Percentiles rank a stretch among this genome's conserved stretches.
phyloP scores from a whole-genome alignment of 2,797 vertebrate genomes.

The Atherinosoma microstoma region DNA sequence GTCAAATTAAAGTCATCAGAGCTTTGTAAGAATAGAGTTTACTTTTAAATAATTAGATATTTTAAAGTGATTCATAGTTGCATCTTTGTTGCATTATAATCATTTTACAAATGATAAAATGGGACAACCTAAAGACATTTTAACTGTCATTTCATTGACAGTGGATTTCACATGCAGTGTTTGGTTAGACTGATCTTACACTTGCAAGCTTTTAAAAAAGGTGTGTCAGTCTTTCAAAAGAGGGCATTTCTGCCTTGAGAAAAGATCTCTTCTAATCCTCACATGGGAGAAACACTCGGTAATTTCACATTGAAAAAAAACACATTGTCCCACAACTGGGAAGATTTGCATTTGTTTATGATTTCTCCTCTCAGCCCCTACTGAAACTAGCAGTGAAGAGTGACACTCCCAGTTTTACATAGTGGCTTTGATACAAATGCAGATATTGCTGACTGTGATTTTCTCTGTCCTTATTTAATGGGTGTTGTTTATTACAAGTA shows the following conservation, averaged over 20 bases:
- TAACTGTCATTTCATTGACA: not conserved
- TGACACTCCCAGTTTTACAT: constrained; percentile 26
- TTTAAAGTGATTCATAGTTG: not conserved
- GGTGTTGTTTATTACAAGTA: not conserved
- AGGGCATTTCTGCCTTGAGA: constrained; percentile 6
- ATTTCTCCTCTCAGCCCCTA: not conserved
- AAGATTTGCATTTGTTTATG: constrained; percentile 53
- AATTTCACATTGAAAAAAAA: constrained; percentile 6
- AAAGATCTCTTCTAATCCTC: not conserved
- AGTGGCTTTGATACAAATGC: constrained; percentile 7
- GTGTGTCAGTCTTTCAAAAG: constrained; percentile 15
- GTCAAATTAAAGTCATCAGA: constrained; percentile 14
- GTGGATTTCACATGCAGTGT: not conserved
- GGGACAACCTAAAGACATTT: not conserved
- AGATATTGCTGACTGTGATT: constrained; percentile 2
- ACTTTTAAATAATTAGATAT: constrained; percentile 9
- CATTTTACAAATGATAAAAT: not conserved
- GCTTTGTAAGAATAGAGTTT: not conserved
- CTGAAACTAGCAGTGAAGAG: constrained; percentile 40
- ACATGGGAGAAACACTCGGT: constrained; percentile 11
- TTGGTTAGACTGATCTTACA: not conserved
- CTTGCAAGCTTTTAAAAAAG: not conserved
- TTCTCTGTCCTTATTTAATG: not conserved
- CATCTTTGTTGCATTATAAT: not conserved
- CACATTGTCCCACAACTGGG: constrained; percentile 2